Evolutionary conservation across 2,888 invertebrate species (phyloP), one percentile per base, ranked within the genome.

Genomic region (Cryptus armator): DNA sequence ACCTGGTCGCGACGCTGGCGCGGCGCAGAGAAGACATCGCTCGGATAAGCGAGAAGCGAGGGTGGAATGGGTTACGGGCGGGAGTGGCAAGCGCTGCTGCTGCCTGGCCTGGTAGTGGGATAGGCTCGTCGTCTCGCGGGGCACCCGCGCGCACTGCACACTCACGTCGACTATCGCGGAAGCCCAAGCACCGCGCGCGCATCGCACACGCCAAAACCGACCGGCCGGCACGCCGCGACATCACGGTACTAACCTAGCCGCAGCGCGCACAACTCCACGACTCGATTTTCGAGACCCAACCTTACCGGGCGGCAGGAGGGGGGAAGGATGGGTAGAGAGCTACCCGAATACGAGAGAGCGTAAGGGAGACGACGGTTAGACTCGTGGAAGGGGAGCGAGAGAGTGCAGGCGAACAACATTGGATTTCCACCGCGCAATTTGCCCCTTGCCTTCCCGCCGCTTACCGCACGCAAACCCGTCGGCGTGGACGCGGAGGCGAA

Each of bases 161-260:
- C 48, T 75, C 66, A 89, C 91, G 90, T 88, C 90, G 85, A 89
- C 90, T 90, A 90, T 88, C 91, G 90, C 85, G 89, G 89, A 86
- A 89, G 89, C 90, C 91, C 89, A 14, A 29, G 90, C 89, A 88
- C 74, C 64, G 82, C 87, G 87, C 88, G 88, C 87, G 87, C 88
- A 84, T 68, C 56, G 67, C n/a, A 86, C 83, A 84, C 87, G 83
- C 80, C 75, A 76, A 81, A 78, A 43, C 74, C 46, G 48, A 51
- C 48, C 75, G 62, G 32, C 59, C 16, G 46, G 24, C 29, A 44
- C 44, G 59, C 56, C 62, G 46, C 56, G 68, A 83, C 70, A 77
- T 68, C 66, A 43, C 82, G 79, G 64, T 77, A 71, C 85, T 84
- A 84, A 83, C 85, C 86, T 80, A 78, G 37, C 81, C 72, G 37